phyloP scores from a whole-genome alignment of 2,888 invertebrate genomes.

The Psylliodes chrysocephalus region DNA sequence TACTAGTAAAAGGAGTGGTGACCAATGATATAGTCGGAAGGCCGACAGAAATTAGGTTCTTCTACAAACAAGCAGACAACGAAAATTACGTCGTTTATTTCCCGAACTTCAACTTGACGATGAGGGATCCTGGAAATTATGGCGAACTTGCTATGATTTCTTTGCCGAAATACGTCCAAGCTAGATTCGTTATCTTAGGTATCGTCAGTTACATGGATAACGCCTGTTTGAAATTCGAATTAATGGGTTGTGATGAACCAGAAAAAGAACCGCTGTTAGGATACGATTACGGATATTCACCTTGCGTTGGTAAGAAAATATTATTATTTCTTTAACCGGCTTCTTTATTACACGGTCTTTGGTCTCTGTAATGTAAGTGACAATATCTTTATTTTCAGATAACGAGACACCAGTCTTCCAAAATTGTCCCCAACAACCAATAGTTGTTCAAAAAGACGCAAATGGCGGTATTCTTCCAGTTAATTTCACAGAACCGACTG shows the following conservation, averaged over 20 bases:
- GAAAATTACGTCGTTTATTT: slow-evolving; percentile 97
- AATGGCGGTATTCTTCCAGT: slow-evolving; percentile 91
- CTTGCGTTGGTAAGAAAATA: slow-evolving; percentile 80
- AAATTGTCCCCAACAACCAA: slow-evolving; percentile 94
- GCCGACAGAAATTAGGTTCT: slow-evolving; percentile 95
- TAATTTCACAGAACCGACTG: slow-evolving; percentile 93
- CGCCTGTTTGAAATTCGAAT: slow-evolving; percentile 93
- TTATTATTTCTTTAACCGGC: background rate
- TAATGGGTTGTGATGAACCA: slow-evolving; percentile 95
- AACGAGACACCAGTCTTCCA: slow-evolving; percentile 97
- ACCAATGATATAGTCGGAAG: slow-evolving; percentile 95
- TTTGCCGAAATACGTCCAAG: slow-evolving; percentile 91
- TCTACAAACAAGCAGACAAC: slow-evolving; percentile 93
- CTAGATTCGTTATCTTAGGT: slow-evolving; percentile 90
- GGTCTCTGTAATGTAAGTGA: background rate
- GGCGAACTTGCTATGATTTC: slow-evolving; percentile 97
- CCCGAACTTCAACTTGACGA: slow-evolving; percentile 94
- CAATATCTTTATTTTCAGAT: slow-evolving; percentile 66
- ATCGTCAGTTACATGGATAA: slow-evolving; percentile 98
- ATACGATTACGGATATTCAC: slow-evolving; percentile 92
- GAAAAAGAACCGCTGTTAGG: slow-evolving; percentile 84
- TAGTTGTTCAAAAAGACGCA: slow-evolving; percentile 87
- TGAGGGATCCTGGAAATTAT: slow-evolving; percentile 96
- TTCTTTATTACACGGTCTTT: background rate
- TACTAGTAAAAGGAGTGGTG: slow-evolving; percentile 92